Conservation (phyloP, 2,113 vertebrate genomes). For the Prunella fulvescens region DNA sequence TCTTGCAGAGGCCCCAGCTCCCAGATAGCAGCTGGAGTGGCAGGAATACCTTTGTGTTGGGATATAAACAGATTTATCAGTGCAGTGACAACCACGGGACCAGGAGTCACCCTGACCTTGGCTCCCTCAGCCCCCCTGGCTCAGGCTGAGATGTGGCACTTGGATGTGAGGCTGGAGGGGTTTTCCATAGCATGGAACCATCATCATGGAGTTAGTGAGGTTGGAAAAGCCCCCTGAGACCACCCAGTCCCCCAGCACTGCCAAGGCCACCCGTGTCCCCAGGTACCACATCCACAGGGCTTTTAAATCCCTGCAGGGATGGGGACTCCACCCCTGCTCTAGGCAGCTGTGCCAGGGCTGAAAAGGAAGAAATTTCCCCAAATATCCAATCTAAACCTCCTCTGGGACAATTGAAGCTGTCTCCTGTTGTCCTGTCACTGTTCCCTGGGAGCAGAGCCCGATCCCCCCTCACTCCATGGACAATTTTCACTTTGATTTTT, state of each 20-base stretch:
- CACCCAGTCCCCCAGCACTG: not conserved
- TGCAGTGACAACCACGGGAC: fast-evolving
- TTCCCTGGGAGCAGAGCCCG: not conserved
- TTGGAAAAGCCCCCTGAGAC: not conserved
- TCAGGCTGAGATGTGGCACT: not conserved
- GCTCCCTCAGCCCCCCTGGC: not conserved
- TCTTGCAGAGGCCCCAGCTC: not conserved
- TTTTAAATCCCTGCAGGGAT: not conserved
- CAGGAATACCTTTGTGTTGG: not conserved
- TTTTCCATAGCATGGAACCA: fast-evolving
- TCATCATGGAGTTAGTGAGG: not conserved
- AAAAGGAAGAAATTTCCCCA: not conserved
- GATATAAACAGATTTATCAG: fast-evolving
- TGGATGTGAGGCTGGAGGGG: not conserved
- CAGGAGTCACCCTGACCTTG: not conserved
- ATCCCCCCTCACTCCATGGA: not conserved
- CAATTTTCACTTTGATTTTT: not conserved
- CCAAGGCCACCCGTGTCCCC: not conserved
- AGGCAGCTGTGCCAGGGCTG: not conserved
- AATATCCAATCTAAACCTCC: not conserved
- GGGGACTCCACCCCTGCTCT: not conserved
- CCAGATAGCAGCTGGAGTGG: not conserved
- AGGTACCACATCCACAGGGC: not conserved
- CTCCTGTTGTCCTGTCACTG: not conserved
- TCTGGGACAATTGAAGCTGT: not conserved